Conservation (phyloP, 30 jellyfish, hydroid and myxozoan genomes). For the Euphysa ruthae region DNA sequence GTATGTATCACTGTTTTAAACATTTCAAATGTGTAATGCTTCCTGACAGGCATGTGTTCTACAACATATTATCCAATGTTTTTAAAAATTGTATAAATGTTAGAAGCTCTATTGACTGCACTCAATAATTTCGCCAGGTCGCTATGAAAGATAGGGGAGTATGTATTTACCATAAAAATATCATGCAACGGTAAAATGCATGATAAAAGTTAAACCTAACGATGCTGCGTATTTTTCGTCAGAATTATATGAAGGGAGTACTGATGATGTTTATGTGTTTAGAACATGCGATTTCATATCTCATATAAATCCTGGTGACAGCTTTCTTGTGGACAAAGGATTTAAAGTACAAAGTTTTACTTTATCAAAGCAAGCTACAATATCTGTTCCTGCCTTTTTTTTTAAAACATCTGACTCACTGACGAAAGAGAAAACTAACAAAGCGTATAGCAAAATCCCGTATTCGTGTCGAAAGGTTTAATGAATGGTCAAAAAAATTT, state of each 20-base stretch:
- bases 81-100: too few species aligned
- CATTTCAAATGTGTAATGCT: not conserved
- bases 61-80: not conserved
- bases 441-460: too few species aligned
- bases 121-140: not conserved
- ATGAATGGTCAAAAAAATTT: too few species aligned
- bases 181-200: not conserved
- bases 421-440: constrained; percentile 28
- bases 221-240: not conserved
- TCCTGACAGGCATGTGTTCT: not conserved
- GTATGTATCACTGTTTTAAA: too few species aligned
- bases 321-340: not conserved
- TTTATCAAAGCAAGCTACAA: not conserved
- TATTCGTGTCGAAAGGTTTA: too few species aligned
- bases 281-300: not conserved
- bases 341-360: not conserved
- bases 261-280: not conserved
- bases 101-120: not conserved
- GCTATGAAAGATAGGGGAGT: too few species aligned
- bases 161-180: not conserved
- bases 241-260: too few species aligned
- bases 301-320: not conserved
- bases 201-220: not conserved
- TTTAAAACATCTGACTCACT: not conserved
- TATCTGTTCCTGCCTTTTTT: constrained; percentile 7